A percentile compares a stretch with the other conserved stretches of the same genome.
Conservation (phyloP, 2,797 vertebrate genomes). For the Alectoris magna region DNA sequence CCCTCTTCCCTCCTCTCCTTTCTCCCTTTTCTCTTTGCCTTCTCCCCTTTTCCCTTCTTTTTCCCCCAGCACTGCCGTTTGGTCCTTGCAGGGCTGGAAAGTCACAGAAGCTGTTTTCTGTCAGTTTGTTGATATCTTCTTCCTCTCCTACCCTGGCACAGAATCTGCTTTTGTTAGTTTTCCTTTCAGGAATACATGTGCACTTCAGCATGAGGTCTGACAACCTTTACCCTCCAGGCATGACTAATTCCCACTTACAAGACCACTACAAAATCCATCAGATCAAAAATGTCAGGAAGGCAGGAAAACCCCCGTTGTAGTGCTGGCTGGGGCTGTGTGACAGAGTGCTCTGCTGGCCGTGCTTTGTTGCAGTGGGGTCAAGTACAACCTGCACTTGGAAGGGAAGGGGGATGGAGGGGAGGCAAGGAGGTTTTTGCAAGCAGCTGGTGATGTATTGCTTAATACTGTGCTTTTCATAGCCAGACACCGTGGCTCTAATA, state of each 20-base stretch:
- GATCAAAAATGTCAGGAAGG: slow-evolving; percentile 48
- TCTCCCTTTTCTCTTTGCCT: not conserved
- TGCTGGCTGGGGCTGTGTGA: not conserved
- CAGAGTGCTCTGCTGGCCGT: fast-evolving
- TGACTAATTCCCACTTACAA: slow-evolving; percentile 70
- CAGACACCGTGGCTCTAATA: not conserved
- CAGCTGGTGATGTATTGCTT: not conserved
- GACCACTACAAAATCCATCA: slow-evolving; percentile 61
- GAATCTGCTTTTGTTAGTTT: slow-evolving; percentile 61
- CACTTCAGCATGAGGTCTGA: slow-evolving; percentile 70
- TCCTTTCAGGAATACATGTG: slow-evolving; percentile 68
- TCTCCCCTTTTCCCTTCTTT: too few species aligned
- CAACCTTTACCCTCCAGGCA: slow-evolving; percentile 67
- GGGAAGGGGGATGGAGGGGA: not conserved
- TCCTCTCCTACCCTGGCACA: slow-evolving; percentile 31
- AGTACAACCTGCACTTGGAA: not conserved
- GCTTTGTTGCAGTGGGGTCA: not conserved
- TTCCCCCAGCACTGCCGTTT: not conserved
- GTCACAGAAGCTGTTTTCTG: slow-evolving; percentile 62
- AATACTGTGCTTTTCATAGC: not conserved
- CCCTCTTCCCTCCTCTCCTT: too few species aligned
- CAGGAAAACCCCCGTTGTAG: slow-evolving; percentile 8
- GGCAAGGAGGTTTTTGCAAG: not conserved
- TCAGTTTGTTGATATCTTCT: slow-evolving; percentile 57
- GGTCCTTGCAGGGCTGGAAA: slow-evolving; percentile 22